Evolutionary conservation across 2,888 invertebrate species (phyloP), one percentile per base, ranked within the genome.

Genomic region (Tinea semifulvella): DNA sequence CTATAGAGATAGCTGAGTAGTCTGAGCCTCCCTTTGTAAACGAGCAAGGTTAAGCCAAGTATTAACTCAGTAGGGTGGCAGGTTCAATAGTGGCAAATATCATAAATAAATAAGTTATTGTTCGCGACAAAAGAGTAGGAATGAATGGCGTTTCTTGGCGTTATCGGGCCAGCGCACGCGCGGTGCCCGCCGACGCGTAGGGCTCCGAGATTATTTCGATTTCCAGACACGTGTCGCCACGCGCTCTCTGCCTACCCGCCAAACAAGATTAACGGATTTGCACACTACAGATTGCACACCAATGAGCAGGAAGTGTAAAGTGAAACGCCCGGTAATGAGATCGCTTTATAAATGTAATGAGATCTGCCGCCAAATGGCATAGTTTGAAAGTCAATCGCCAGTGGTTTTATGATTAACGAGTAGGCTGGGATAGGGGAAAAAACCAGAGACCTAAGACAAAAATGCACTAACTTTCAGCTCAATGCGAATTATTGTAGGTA

Each of bases 211-310:
- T 80, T 79, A 77, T 74, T 77, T 77, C 63, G 73, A 77, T 79
- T 76, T 69, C 57, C 51, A 76, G 77, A 71, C 77, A 73, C 79
- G 80, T 77, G 79, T 17, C 66, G 55, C 53, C 47, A 49, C 52
- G 39, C 27, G 40, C 44, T 8, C 38, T 22, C 1, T 14, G 57
- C 60, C 65, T 69, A 68, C 73, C 74, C 45, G 64, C 73, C 63
- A 73, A 77, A 79, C 73, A 66, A 80, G 79, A 80, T 80, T 80
- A 80, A 70, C 76, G 76, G 80, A 80, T 80, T 79, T 79, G 73
- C 74, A 71, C 76, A 77, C 79, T 79, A 77, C 80, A 77, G 76
- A 80, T 79, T 80, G 79, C 75, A 79, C 79, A 76, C 72, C 72
- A 79, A 76, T 76, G 63, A 61, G 63, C 76, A 74, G 79, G 79